Conservation (phyloP, 2,888 invertebrate species). For the Epinotia bilunana region DNA sequence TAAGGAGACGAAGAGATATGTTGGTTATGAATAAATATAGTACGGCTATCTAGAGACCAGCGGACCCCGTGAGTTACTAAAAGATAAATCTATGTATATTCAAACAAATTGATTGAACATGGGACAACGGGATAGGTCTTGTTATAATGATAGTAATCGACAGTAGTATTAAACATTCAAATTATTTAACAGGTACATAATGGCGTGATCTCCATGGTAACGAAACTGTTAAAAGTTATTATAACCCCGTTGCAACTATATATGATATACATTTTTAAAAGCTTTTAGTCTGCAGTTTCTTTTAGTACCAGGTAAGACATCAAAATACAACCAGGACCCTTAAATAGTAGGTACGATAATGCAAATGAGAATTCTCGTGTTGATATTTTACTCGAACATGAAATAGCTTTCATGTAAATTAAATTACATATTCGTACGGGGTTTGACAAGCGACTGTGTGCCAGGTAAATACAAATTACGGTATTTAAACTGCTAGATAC, state of each 20-base stretch:
- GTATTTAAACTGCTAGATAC: conserved; percentile 14
- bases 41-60: conserved; percentile 1
- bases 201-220: too few relatives aligned
- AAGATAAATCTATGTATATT: not conserved
- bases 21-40: not conserved
- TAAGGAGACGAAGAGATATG: not conserved
- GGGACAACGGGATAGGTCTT: not conserved
- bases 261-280: too few relatives aligned
- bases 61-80: not conserved
- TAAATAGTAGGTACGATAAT: conserved; percentile 49
- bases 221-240: too few relatives aligned
- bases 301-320: conserved; percentile 15
- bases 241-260: too few relatives aligned
- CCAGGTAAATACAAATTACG: conserved; percentile 52
- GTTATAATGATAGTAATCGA: not conserved
- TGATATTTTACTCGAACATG: conserved; percentile 70
- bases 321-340: conserved; percentile 27
- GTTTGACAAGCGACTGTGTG: conserved; percentile 55
- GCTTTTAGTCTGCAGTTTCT: not conserved
- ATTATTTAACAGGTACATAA: too few relatives aligned
- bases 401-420: conserved; percentile 78
- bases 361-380: conserved; percentile 56
- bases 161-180: not conserved
- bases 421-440: conserved; percentile 75
- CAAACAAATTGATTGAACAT: not conserved